Percentiles rank a stretch among this genome's conserved stretches.
Conservation (phyloP, 1,140 invertebrate genomes). For the Saccostrea echinata region DNA sequence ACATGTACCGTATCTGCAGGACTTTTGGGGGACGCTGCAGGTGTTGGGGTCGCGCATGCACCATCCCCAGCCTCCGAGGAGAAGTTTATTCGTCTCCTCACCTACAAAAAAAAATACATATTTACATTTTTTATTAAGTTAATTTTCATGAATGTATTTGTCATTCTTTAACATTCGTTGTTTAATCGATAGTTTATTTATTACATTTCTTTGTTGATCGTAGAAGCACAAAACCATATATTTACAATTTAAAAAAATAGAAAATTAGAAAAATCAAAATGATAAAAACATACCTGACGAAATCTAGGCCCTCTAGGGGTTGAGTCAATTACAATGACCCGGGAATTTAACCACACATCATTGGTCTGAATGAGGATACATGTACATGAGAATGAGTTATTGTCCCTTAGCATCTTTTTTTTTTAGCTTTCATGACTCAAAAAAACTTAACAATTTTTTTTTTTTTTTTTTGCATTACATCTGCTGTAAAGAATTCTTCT, state of each 20-base stretch:
- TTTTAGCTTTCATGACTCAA: neutral
- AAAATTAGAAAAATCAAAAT: neutral
- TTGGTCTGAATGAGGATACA: neutral
- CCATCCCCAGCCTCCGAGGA: too few species aligned
- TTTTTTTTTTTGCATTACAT: neutral
- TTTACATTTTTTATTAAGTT: neutral
- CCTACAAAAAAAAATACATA: neutral
- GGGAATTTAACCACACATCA: neutral
- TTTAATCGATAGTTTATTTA: slow-evolving; percentile 10
- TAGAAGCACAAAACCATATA: too few species aligned
- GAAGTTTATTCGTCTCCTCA: too few species aligned
- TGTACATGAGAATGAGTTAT: too few species aligned
- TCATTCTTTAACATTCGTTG: slow-evolving; percentile 13
- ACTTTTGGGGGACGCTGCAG: too few species aligned
- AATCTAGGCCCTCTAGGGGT: neutral
- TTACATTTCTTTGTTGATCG: slow-evolving; percentile 18
- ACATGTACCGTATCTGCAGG: too few species aligned
- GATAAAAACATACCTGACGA: neutral
- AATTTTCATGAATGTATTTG: neutral
- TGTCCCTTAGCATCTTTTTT: too few species aligned
- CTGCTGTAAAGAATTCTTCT: neutral
- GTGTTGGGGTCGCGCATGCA: too few species aligned
- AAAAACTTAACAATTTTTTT: neutral
- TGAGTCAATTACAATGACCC: neutral
- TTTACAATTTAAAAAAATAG: neutral